Percentiles rank a stretch among this genome's conserved stretches.
phyloP scores from a whole-genome alignment of 2,797 vertebrate genomes.

The Hapalemur alaotrensis region DNA sequence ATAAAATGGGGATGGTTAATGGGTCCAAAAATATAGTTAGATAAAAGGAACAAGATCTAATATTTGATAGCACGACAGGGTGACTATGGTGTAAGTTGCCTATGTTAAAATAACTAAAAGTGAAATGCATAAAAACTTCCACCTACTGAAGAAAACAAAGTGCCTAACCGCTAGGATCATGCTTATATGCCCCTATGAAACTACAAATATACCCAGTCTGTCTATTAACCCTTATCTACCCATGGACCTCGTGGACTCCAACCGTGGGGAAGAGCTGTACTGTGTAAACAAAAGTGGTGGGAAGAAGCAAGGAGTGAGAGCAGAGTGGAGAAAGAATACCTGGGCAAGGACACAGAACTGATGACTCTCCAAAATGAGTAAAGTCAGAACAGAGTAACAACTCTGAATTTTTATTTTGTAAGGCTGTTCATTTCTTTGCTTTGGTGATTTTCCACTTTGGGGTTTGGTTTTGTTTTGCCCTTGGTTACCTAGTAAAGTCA shows the following conservation, averaged over 20 bases:
- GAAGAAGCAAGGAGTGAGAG: not conserved
- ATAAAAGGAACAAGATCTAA: not conserved
- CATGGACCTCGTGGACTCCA: not conserved
- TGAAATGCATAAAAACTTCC: not conserved
- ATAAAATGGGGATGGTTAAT: not conserved
- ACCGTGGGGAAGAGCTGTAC: not conserved
- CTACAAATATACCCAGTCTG: not conserved
- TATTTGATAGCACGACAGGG: not conserved
- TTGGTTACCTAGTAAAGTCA: constrained; percentile 63
- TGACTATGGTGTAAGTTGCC: not conserved
- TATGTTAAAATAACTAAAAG: not conserved
- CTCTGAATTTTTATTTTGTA: not conserved
- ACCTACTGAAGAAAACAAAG: not conserved
- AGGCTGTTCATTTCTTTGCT: constrained; percentile 51
- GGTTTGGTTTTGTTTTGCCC: constrained; percentile 57
- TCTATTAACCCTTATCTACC: not conserved
- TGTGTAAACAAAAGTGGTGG: not conserved
- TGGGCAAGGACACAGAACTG: not conserved
- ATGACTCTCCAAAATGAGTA: not conserved
- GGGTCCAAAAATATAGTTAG: not conserved
- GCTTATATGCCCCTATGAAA: not conserved
- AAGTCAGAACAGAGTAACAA: not conserved
- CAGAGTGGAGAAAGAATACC: not conserved
- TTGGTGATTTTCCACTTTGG: constrained; percentile 59
- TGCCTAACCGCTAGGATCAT: not conserved